Percentiles rank a stretch among this genome's conserved stretches.
phyloP scores from a whole-genome alignment of 23 tunicate genomes.

The Clavelina lepadiformis region DNA sequence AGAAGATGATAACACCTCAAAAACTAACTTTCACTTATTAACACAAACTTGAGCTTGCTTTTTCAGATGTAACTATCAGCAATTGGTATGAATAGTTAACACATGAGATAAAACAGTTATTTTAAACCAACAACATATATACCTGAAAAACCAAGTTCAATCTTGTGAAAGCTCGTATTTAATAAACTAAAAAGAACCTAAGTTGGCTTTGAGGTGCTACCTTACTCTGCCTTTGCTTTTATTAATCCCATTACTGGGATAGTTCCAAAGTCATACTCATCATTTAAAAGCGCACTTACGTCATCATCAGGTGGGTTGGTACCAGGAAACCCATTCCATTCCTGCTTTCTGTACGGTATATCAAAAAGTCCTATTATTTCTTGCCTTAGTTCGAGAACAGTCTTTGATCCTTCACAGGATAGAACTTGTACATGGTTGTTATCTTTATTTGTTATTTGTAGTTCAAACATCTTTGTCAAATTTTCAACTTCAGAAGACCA shows the following conservation, averaged over 20 bases:
- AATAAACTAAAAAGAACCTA: no score
- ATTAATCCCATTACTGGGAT: neutral
- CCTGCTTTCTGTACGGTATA: constrained; percentile 44
- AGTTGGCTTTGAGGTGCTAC: no score
- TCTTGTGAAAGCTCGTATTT: no score
- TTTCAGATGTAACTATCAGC: no score
- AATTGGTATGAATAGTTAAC: no score
- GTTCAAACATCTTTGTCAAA: constrained; percentile 28
- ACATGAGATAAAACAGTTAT: no score
- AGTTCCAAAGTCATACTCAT: neutral
- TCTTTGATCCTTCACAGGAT: constrained; percentile 43
- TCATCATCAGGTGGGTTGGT: constrained; percentile 25
- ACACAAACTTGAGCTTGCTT: no score
- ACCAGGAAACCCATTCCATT: constrained; percentile 52
- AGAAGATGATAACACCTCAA: no score
- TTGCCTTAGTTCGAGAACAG: constrained; percentile 40
- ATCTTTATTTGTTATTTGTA: constrained; percentile 41
- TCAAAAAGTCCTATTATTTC: constrained; percentile 34
- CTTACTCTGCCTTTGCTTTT: no score
- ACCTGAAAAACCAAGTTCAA: no score
- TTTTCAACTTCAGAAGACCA: constrained; percentile 22
- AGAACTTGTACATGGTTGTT: constrained; percentile 2
- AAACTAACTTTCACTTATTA: no score
- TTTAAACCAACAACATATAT: no score
- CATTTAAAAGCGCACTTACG: constrained; percentile 2